phyloP scores from a whole-genome alignment of 2,888 invertebrate genomes.

The Cephus spinipes region DNA sequence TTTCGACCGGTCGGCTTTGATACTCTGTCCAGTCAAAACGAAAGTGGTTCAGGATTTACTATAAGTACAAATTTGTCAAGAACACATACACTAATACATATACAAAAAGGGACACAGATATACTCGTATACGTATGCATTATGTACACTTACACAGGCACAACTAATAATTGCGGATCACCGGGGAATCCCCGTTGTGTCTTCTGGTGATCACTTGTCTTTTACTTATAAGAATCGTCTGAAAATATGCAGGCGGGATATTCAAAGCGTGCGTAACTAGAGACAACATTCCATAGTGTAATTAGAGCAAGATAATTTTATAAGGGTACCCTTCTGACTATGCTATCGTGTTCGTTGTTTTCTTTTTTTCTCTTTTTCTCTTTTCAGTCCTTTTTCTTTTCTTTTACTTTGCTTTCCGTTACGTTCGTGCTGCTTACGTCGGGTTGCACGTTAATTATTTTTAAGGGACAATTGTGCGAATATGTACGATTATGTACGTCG shows the following conservation, averaged over 20 bases:
- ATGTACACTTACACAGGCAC: not conserved
- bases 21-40: constrained; percentile 30
- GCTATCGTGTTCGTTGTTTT: constrained; percentile 17
- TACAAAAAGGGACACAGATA: constrained; percentile 15
- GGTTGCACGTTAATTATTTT: constrained; percentile 40
- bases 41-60: constrained; percentile 20
- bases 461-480: constrained; percentile 42
- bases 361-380: constrained; percentile 30
- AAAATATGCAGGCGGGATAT: not conserved
- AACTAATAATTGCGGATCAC: not conserved
- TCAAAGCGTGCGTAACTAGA: constrained; percentile 35
- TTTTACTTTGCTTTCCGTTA: constrained; percentile 23
- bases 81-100: constrained; percentile 18
- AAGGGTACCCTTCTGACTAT: constrained; percentile 31
- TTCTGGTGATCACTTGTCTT: not conserved
- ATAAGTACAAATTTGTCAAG: constrained; percentile 20
- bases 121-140: not conserved
- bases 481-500: constrained; percentile 31
- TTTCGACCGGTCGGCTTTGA: constrained; percentile 19
- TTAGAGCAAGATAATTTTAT: constrained; percentile 40
- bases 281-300: constrained; percentile 33
- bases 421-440: constrained; percentile 49
- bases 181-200: not conserved
- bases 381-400: constrained; percentile 31
- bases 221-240: not conserved